phyloP scores from a whole-genome alignment of 2,888 invertebrate genomes.

The Lypha dubia region DNA sequence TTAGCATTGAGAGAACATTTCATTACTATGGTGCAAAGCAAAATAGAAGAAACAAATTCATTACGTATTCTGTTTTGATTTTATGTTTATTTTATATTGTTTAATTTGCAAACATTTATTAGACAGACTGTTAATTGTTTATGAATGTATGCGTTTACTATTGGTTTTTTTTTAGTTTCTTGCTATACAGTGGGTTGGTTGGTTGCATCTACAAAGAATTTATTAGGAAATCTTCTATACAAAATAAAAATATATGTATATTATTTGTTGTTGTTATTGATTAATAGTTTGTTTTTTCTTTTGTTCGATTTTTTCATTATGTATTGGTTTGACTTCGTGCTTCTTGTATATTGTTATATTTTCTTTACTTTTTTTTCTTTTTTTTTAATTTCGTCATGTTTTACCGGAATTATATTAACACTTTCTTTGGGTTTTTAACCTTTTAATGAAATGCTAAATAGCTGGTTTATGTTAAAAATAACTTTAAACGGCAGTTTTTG shows the following conservation, averaged over 20 bases:
- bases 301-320: background rate
- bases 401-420: constrained; percentile 33
- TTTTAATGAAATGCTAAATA: constrained; percentile 46
- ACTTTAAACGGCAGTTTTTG: background rate
- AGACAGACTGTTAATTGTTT: background rate
- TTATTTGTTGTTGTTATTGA: constrained; percentile 28
- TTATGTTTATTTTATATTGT: too few species aligned
- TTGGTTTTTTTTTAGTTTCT: too few species aligned
- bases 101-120: background rate
- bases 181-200: constrained; percentile 35
- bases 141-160: background rate
- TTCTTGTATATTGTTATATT: constrained; percentile 5
- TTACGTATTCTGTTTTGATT: background rate
- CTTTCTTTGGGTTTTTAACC: constrained; percentile 54
- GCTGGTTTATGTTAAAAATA: constrained; percentile 14
- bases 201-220: constrained; percentile 17
- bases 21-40: too few species aligned
- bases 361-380: background rate
- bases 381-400: constrained; percentile 29
- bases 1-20: too few species aligned
- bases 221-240: constrained; percentile 3
- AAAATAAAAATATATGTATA: background rate
- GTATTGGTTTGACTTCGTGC: background rate
- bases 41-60: too few species aligned
- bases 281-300: constrained; percentile 21